Evolutionary conservation across 2,113 vertebrate genomes (phyloP).

Genomic region (Vulpes ferrilata): DNA sequence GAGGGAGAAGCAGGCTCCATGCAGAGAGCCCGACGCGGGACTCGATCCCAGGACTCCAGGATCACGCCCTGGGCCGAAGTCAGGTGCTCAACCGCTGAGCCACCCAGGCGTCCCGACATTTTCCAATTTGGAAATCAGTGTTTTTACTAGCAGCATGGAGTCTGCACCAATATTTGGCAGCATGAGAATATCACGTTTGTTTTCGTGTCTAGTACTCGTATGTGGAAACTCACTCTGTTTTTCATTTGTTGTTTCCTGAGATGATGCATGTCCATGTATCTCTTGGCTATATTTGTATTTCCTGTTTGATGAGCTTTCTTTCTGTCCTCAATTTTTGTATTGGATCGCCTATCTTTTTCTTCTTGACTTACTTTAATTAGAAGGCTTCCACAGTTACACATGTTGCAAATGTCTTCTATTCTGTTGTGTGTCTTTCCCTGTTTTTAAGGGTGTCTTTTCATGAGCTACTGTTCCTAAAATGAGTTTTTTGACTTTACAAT

Average conservation of each 20-base stretch:
- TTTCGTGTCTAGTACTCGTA: background rate
- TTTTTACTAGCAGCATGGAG: background rate
- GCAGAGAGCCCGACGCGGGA: too few relatives aligned
- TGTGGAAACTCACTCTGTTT: fast-evolving
- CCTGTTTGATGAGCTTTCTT: background rate
- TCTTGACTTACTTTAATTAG: background rate
- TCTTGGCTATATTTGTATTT: background rate
- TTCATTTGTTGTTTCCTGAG: background rate
- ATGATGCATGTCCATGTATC: background rate
- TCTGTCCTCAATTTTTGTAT: background rate
- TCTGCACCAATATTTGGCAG: background rate
- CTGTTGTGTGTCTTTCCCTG: background rate
- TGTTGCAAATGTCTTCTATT: background rate
- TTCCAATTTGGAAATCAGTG: background rate
- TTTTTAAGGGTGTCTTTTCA: background rate
- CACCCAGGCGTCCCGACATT: background rate
- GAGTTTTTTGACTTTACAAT: background rate
- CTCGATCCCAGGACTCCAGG: too few relatives aligned
- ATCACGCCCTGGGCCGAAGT: too few relatives aligned
- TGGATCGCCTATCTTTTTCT: fast-evolving
- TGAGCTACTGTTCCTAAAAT: background rate
- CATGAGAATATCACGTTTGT: background rate
- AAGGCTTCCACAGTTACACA: background rate
- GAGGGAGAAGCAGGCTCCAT: too few relatives aligned
- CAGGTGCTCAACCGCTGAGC: too few relatives aligned